Evolutionary conservation across 2,888 invertebrate species (phyloP), one percentile per base, ranked within the genome.

Genomic region (Cordylochernes scorpioides): DNA sequence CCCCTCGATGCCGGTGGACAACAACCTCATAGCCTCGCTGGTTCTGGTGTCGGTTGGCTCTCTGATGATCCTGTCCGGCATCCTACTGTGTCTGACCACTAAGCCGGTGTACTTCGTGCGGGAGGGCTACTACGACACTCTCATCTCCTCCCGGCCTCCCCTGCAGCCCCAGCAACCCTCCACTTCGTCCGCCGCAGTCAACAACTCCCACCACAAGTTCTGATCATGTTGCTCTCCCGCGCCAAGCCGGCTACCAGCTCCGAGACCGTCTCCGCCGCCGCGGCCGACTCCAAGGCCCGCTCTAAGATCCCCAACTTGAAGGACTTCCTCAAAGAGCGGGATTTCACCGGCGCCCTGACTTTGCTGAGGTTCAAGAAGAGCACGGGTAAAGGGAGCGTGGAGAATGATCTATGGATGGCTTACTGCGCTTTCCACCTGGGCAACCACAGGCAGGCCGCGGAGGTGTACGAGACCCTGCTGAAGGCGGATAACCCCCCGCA

Each of bases 401-500:
- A 60, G 34, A 57, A 59, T 10, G 71, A 74, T 29, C 58, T 73
- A 42, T 94, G 94, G 91, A 65, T 77, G 36, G 91, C 78, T 1
- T 91, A 84, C 56, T 86, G 88, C 52, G 71, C 73, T 45, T 97
- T 91, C 55, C 91, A 94, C 54, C 61, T 86, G 35, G 91, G 86
- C 3, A 84, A 94, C 49, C 88, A 86, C 55, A 70, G 71, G 45
- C 65, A 67, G 44, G 67, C 82, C 0, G 57, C 78, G 44, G 64
- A 70, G 38, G 64, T 70, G 39, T 61, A 60, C 44, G 49, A 54
- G 35, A 42, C 45, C 26, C 39, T 59, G 33, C 41, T 52, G 13
- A 62, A 43, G 52, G 64, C 40, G 50, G 61, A 31, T 51, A 62
- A 27, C 48, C 61, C 10, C 60, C 67, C 46, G 38, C 49, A 50